These are phyloP conservation scores for Atractosteus spatula DNA, from an alignment of 2,113 vertebrate genomes.

Conservation along the genomic window DNA sequence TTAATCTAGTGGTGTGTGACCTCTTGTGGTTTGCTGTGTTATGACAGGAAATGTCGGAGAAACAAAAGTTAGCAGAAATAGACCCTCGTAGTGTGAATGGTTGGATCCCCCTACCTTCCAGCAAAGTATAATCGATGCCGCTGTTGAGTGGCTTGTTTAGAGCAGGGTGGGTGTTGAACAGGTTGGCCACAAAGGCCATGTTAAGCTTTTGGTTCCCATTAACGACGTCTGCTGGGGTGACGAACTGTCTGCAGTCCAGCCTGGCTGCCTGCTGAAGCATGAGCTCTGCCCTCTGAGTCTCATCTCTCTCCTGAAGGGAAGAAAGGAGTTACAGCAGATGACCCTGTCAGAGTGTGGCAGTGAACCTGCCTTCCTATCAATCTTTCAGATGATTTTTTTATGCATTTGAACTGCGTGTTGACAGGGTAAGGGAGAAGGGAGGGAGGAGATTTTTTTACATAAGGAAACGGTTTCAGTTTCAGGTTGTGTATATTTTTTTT, in stretches of 20 bases:
- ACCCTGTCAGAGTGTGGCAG: background rate
- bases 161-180: slow-evolving; percentile 86
- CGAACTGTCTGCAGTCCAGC: slow-evolving; percentile 93
- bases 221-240: slow-evolving; percentile 85
- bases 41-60: background rate
- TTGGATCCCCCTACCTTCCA: slow-evolving; percentile 74
- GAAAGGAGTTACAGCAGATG: background rate
- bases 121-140: slow-evolving; percentile 66
- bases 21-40: slow-evolving; percentile 14
- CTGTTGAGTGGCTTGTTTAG: slow-evolving; percentile 63
- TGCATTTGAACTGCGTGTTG: too few relatives aligned
- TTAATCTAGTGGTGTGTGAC: background rate
- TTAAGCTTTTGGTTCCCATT: slow-evolving; percentile 94
- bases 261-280: slow-evolving; percentile 91
- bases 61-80: background rate
- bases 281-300: slow-evolving; percentile 78
- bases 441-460: too few relatives aligned
- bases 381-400: too few relatives aligned
- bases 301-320: slow-evolving; percentile 71
- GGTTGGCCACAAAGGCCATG: slow-evolving; percentile 91
- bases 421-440: too few relatives aligned
- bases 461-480: too few relatives aligned
- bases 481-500: too few relatives aligned
- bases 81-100: background rate
- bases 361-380: too few relatives aligned